A percentile compares a stretch with the other conserved stretches of the same genome.
Evolutionary conservation across 1,140 invertebrate genomes (phyloP).

Genomic region (Latrodectus geometricus): DNA sequence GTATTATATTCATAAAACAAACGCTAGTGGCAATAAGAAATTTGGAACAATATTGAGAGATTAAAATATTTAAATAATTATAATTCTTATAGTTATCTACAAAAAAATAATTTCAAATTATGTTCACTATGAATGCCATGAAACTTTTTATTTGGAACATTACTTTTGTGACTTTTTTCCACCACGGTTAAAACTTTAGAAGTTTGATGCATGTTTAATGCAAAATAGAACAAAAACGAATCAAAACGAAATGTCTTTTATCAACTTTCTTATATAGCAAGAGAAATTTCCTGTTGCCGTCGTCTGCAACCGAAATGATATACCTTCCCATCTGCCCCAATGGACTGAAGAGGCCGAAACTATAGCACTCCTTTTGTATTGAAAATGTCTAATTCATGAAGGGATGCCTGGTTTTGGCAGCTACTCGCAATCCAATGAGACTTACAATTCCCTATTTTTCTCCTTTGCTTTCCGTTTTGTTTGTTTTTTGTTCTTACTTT

Average conservation of each 20-base stretch:
- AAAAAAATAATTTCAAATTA: too few relatives aligned
- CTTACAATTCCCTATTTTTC: not conserved
- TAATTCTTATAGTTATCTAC: too few relatives aligned
- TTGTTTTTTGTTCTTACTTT: not conserved
- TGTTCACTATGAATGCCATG: too few relatives aligned
- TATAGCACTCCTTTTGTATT: conserved; percentile 15
- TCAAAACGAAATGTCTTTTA: not conserved
- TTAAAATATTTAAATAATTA: too few relatives aligned
- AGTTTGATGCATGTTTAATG: too few relatives aligned
- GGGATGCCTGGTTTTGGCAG: conserved; percentile 33
- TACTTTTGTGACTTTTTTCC: too few relatives aligned
- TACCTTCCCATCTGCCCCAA: not conserved
- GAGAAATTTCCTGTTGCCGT: not conserved
- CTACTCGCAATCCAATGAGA: conserved; percentile 21
- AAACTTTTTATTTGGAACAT: too few relatives aligned
- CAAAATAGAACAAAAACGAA: too few relatives aligned
- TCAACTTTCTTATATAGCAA: not conserved
- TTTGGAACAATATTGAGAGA: too few relatives aligned
- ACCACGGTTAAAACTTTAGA: too few relatives aligned
- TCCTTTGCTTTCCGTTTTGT: not conserved
- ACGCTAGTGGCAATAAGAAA: too few relatives aligned
- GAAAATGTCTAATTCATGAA: conserved; percentile 50
- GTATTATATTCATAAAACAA: too few relatives aligned
- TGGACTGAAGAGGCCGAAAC: not conserved
- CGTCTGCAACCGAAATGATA: not conserved